Evolutionary conservation across 2,113 vertebrate species (phyloP).

Genomic region (Bubo blakistoni): DNA sequence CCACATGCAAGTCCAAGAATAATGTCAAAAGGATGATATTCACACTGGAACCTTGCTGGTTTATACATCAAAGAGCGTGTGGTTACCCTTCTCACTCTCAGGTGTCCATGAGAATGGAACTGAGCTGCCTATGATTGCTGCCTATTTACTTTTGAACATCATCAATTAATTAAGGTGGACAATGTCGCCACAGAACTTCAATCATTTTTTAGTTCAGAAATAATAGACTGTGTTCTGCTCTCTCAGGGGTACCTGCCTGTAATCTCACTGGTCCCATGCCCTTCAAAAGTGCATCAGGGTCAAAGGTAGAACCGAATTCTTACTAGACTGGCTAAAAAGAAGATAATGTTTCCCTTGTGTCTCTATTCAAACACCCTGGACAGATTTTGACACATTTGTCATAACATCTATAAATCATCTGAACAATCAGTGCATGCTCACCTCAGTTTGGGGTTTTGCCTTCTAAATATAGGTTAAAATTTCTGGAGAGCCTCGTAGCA

Average conservation of each 20-base stretch:
- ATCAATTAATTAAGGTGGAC: background rate
- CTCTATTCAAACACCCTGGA: background rate
- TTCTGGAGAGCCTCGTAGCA: background rate
- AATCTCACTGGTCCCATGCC: background rate
- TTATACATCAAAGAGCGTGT: background rate
- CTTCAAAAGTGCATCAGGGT: background rate
- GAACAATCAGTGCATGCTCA: background rate
- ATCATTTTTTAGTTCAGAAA: background rate
- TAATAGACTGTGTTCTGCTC: background rate
- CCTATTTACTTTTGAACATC: background rate
- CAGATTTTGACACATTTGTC: background rate
- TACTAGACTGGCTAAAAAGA: background rate
- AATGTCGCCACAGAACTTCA: background rate
- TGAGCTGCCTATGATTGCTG: background rate
- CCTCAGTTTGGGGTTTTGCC: background rate
- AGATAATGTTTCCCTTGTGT: background rate
- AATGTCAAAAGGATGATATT: background rate
- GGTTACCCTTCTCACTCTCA: background rate
- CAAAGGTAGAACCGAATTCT: background rate
- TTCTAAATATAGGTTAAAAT: background rate
- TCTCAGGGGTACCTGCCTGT: background rate
- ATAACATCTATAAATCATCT: background rate
- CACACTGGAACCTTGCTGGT: background rate
- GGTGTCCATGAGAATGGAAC: background rate
- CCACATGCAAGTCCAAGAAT: background rate